These are phyloP conservation scores for Perccottus glenii DNA, from an alignment of 2,113 vertebrate species.

Conservation along the genomic window DNA sequence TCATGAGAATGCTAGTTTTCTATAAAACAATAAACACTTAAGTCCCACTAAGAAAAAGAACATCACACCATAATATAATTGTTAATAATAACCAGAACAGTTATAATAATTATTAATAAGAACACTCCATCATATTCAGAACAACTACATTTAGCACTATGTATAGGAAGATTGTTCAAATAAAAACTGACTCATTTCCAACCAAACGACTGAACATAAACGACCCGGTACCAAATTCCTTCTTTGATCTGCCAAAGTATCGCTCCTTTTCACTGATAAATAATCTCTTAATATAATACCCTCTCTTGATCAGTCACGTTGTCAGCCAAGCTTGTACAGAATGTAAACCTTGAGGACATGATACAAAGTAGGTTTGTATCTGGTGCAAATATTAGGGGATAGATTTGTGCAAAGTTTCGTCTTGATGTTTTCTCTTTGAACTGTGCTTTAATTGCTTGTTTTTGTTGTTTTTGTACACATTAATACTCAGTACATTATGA, in stretches of 20 bases:
- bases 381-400: conserved; percentile 73
- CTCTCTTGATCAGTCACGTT: conserved; percentile 49
- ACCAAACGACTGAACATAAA: conserved; percentile 54
- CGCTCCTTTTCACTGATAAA: conserved; percentile 11
- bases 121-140: conserved; percentile 84
- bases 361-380: conserved; percentile 62
- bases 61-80: conserved; percentile 83
- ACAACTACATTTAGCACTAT: conserved; percentile 84
- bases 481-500: conserved; percentile 77
- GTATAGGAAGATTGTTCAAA: conserved; percentile 83
- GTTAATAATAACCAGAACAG: conserved; percentile 84
- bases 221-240: conserved; percentile 21
- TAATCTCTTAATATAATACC: conserved; percentile 27
- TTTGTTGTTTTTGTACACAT: conserved; percentile 60
- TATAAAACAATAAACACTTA: conserved; percentile 83
- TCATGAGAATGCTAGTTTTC: conserved; percentile 78
- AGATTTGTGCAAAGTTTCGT: conserved; percentile 76
- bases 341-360: conserved; percentile 71
- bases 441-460: conserved; percentile 73
- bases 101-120: conserved; percentile 83
- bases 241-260: conserved; percentile 14
- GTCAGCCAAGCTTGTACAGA: conserved; percentile 51
- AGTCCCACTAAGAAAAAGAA: conserved; percentile 82
- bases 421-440: conserved; percentile 64
- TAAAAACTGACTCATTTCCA: conserved; percentile 58